Conservation (phyloP, 2,113 vertebrate species). For the Cnemophilus loriae region DNA sequence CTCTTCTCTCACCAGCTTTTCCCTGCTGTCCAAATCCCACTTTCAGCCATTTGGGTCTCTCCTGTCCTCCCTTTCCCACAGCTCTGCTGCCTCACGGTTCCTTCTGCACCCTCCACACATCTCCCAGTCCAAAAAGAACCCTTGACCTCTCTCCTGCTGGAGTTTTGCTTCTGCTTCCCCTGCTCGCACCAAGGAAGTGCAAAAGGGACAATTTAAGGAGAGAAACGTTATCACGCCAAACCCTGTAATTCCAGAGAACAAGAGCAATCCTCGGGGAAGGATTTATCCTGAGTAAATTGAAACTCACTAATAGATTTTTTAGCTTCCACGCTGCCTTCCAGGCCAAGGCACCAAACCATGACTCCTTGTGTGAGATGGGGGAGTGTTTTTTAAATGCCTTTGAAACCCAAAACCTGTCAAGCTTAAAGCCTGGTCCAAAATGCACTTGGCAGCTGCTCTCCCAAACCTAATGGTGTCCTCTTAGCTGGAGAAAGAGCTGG, state of each 20-base stretch:
- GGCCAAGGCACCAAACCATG: not conserved
- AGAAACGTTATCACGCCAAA: not conserved
- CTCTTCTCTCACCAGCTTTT: not conserved
- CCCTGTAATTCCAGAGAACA: not conserved
- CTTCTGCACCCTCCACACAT: not conserved
- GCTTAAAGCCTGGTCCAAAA: not conserved
- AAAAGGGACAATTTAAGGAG: not conserved
- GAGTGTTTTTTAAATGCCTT: not conserved
- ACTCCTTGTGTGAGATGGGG: not conserved
- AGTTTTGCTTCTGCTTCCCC: not conserved
- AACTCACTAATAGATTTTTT: not conserved
- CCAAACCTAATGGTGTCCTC: not conserved
- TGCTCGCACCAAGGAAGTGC: not conserved
- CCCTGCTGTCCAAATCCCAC: not conserved
- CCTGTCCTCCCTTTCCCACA: not conserved
- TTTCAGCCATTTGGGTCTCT: not conserved
- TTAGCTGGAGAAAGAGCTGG: not conserved
- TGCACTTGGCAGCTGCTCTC: not conserved
- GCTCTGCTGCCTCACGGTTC: not conserved
- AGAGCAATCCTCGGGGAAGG: not conserved
- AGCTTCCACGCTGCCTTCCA: not conserved
- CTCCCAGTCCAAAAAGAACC: not conserved
- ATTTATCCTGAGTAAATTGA: not conserved
- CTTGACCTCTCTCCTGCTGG: fast-evolving
- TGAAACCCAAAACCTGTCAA: not conserved